Evolutionary conservation across 35 echinoderm and acorn worm genomes (phyloP), one percentile per base, ranked within the genome.

Genomic region (Stichopus chloronotus): DNA sequence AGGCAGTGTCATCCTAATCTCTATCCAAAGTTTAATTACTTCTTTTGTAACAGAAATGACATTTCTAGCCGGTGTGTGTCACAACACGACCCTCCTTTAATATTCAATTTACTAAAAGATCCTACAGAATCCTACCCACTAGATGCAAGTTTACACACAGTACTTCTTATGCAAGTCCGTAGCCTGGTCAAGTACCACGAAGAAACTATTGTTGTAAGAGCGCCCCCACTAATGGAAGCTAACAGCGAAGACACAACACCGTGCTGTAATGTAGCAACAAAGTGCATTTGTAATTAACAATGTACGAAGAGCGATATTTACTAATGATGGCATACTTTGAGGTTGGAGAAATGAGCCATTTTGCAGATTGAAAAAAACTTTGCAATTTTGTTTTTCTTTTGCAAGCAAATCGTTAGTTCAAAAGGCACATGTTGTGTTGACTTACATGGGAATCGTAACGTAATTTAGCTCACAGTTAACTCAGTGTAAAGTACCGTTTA

Each of bases 81-180:
- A 14, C 9, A 63, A 16, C 90, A 92, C 52, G 68, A 95, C 80
- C 94, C 94, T 63, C 94, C 94, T 68, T 20, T 95, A 8, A 86
- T 92, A 25, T 95, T 87, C 23, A 72, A 95, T 59, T 16, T 95
- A 7, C 82, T 78, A 3, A 52, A 23, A 52, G 94, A 95, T 88
- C 94, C 94, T 10, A 87, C 76, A 30, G 94, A 95, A 79, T 74
- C 72, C 5, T 80, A 25, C 10, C 72, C 76, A 6, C 71, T 79
- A 72, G 55, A 87, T 78, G 9, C 68, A 11, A 23, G 24, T 5
- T 7, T 76, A 43, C 63, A 86, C 30, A 53, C 20, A 9, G 30
- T 5, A n/a, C 20, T 93, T 0, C 58, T 93, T 1, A 53, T n/a
- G 19, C 52, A 69, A 53, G 52, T 93, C 4, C 30, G 30, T 10